Evolutionary conservation across 53 echinoderm and acorn worm species (phyloP).

Genomic region (Echinarachnius parma): DNA sequence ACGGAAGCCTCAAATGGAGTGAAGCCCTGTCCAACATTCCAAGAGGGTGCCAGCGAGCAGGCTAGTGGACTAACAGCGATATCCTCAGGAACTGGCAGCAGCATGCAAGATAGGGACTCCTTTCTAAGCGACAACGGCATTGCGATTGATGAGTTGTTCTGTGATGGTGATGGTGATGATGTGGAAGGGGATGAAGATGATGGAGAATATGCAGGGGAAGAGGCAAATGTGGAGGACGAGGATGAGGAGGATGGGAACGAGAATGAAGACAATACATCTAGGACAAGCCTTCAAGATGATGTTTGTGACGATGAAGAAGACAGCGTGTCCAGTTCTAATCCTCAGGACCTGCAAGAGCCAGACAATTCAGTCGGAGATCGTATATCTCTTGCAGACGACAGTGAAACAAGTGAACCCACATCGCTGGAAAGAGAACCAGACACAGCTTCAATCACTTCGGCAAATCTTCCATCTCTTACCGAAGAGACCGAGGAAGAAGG

Average conservation of each 20-base stretch:
- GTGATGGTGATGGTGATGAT: background rate
- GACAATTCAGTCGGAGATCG: conserved; percentile 30
- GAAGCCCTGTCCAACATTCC: conserved; percentile 71
- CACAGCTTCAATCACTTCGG: conserved; percentile 26
- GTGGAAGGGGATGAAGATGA: background rate
- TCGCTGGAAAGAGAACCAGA: conserved; percentile 36
- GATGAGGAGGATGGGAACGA: conserved; percentile 1
- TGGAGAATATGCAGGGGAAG: conserved; percentile 33
- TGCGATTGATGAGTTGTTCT: conserved; percentile 42
- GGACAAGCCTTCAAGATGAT: too few relatives aligned
- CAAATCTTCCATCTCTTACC: conserved; percentile 12
- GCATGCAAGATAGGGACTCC: conserved; percentile 8
- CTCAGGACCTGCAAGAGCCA: too few relatives aligned
- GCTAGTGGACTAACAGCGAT: conserved; percentile 6
- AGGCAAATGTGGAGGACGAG: background rate
- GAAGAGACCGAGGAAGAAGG: conserved; percentile 42
- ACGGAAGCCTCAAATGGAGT: conserved; percentile 78
- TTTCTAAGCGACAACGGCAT: conserved; percentile 32
- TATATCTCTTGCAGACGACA: conserved; percentile 17
- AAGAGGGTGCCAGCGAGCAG: conserved; percentile 26
- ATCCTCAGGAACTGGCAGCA: background rate
- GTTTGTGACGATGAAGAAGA: conserved; percentile 19
- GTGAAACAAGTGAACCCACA: conserved; percentile 32
- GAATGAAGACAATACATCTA: too few relatives aligned
- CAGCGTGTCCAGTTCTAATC: conserved; percentile 2